Evolutionary conservation across 2,888 invertebrate genomes (phyloP), one percentile per base, ranked within the genome.

Genomic region (Limenitis camilla): DNA sequence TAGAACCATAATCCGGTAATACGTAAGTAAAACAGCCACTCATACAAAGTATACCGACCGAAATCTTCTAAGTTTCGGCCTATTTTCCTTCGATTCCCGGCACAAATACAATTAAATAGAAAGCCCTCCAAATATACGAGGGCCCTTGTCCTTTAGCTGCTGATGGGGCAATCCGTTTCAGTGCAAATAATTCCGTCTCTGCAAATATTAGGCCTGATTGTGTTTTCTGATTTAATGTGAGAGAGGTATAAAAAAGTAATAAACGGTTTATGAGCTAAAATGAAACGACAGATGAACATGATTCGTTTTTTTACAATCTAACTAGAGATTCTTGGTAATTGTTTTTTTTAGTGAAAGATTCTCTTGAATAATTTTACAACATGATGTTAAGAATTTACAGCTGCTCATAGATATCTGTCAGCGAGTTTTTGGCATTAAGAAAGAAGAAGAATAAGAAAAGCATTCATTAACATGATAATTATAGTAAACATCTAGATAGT

Each of bases 21-120:
- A 33, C 7, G 33, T 33, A 33, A 33, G 33, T 33, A 33, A 7
- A 33, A 33, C 9, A 33, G 7, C 7, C 7, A 33, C 33, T 33
- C 33, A 40, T 28, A 39, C 10, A 38, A 32, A 27, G 31, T 47
- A 27, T 39, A 31, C n/a, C 9, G 9, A 10, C 45, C 38, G 47
- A 54, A 50, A 48, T 50, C 44, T 49, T 41, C 31, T 28, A 43
- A 43, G 32, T 27, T 49, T 30, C 43, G 33, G 48, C 31, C 38
- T 39, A 38, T 52, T 48, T 43, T 49, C 53, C 45, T 49, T 53
- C 53, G 49, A 49, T 49, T 44, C 53, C 42, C 5, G 35, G 43
- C 30, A 52, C 41, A 49, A 51, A 55, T 47, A 55, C 59, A 59
- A 59, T 61, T 61, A 59, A 59, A 56, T 54, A 52, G 52, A 58